Percentiles rank a stretch among this genome's conserved stretches.
Evolutionary conservation across 2,113 vertebrate genomes (phyloP).

Genomic region (Lagopus muta): DNA sequence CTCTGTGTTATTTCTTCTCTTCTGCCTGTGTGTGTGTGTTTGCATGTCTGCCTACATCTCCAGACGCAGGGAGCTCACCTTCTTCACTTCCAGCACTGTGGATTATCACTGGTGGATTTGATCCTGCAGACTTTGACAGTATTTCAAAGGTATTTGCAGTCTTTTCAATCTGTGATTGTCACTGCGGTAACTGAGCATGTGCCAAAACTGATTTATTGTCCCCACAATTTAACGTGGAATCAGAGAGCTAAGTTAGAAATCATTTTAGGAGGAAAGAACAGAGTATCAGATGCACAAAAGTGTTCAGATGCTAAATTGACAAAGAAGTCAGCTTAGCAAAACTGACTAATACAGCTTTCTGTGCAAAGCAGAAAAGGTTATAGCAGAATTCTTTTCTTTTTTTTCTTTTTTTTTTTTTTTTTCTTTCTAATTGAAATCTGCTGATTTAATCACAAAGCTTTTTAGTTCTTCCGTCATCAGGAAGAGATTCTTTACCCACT

Average conservation of each 20-base stretch:
- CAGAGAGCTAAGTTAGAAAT: neutral
- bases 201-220: neutral
- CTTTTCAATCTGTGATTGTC: neutral
- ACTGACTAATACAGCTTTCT: neutral
- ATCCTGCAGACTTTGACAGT: fast-evolving
- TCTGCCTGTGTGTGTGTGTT: fast-evolving
- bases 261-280: neutral
- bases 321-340: neutral
- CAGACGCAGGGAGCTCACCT: neutral
- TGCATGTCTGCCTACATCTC: fast-evolving
- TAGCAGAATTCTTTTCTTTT: neutral
- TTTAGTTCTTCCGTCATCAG: neutral
- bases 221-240: neutral
- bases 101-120: neutral
- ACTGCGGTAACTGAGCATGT: neutral
- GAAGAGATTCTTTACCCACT: neutral
- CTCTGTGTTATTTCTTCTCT: neutral
- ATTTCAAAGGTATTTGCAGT: neutral
- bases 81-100: neutral
- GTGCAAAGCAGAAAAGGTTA: neutral
- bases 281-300: neutral
- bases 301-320: neutral
- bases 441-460: neutral
- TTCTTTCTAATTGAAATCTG: neutral
- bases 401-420: no score